Evolutionary conservation across 2,888 invertebrate genomes (phyloP).

Genomic region (Cheilosia vulpina): DNA sequence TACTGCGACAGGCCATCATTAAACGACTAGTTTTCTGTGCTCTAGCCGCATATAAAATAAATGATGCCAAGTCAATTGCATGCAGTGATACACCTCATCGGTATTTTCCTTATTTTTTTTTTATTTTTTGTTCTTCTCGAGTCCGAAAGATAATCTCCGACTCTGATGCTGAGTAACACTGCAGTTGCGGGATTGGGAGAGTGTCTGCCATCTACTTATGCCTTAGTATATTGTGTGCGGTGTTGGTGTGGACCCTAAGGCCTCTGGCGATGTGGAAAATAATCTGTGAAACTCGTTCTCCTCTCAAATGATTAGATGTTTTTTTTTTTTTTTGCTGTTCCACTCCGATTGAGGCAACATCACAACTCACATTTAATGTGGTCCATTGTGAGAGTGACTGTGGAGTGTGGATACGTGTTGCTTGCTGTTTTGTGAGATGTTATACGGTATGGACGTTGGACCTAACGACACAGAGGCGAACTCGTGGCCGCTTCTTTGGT

Average conservation of each 20-base stretch:
- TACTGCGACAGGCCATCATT: constrained; percentile 4
- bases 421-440: constrained; percentile 1
- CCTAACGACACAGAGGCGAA: background rate
- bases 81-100: constrained; percentile 56
- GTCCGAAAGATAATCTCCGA: constrained; percentile 41
- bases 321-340: constrained; percentile 27
- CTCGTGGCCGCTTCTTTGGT: constrained; percentile 8
- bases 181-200: constrained; percentile 24
- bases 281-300: constrained; percentile 62
- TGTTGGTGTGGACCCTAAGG: constrained; percentile 16
- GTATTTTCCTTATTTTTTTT: background rate
- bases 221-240: background rate
- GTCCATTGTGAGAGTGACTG: constrained; percentile 41
- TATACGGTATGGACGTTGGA: too few species aligned
- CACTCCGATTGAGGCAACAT: constrained; percentile 55
- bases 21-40: constrained; percentile 2
- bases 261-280: constrained; percentile 60
- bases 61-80: constrained; percentile 61
- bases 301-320: constrained; percentile 49
- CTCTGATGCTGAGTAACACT: constrained; percentile 21
- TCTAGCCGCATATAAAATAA: constrained; percentile 34
- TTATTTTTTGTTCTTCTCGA: background rate
- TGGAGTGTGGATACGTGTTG: constrained; percentile 48
- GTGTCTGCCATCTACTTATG: constrained; percentile 29
- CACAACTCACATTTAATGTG: constrained; percentile 72